Evolutionary conservation across 2,797 vertebrate genomes (phyloP), one percentile per base, ranked within the genome.

Genomic region (Jordanella pulchra): DNA sequence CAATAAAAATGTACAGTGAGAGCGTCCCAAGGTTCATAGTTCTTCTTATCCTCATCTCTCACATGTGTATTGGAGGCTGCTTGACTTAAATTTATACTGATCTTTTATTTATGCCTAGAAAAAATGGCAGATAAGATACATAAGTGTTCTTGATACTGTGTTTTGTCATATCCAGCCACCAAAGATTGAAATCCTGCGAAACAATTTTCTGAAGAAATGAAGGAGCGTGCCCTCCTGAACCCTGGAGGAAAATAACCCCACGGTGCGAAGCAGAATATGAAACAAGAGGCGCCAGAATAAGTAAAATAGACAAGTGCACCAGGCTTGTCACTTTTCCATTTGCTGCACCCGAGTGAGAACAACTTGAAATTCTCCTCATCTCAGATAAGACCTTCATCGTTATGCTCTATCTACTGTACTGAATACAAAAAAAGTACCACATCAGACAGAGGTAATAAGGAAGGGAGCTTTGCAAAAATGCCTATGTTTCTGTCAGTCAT

Each of bases 151-250:
- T 98, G 96, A 98, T 99, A 97, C 95, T 96, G 94, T 96, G 95
- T 98, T 99, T 98, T 98, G 97, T 97, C 97, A 97, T 97, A 96
- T 96, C 95, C 95, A 92, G 95, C 95, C 94, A 95, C 95, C 95
- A 96, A 96, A 98, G 97, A 99, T 99, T 99, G 98, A 99, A 99
- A 99, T 97, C 96, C 96, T 93, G 95, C 95, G 96, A 98, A 99
- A 99, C 97, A 99, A 99, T 99, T 99, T 99, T 99, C 98, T 97
- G 95, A 95, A 96, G 96, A 99, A 99, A 99, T 99, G 97, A 97
- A 99, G 97, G 96, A 91, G 95, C 93, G 81, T 98, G 97, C 96
- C 97, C 97, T 96, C 88, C 93, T 96, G 96, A 98, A 97, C 97
- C 96, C 96, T 93, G 93, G 94, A 96, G 97, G 96, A 97, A 96